Percentiles rank a stretch among this genome's conserved stretches.
These are phyloP conservation scores for Galleria mellonella DNA, from an alignment of 1,140 invertebrate genomes.

Conservation along the genomic window DNA sequence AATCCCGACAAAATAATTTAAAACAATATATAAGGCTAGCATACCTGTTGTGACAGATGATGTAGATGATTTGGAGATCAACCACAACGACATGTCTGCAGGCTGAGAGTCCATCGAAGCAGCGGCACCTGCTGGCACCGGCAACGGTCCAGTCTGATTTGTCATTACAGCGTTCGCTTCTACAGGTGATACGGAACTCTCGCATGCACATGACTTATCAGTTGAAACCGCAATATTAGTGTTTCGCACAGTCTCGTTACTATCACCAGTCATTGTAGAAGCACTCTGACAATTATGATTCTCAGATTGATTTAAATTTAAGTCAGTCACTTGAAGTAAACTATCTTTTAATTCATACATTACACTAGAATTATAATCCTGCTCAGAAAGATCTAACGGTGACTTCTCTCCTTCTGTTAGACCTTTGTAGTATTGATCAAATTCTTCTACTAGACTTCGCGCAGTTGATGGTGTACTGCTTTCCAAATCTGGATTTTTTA, in stretches of 20 bases:
- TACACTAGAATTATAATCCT: constrained; percentile 6
- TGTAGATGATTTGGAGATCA: constrained; percentile 16
- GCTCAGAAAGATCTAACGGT: background rate
- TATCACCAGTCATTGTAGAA: constrained; percentile 10
- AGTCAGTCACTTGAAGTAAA: constrained; percentile 8
- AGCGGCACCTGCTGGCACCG: constrained; percentile 30
- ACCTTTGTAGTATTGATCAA: constrained; percentile 55
- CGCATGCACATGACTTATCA: constrained; percentile 16
- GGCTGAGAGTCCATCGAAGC: constrained; percentile 4
- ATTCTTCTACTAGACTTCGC: constrained; percentile 56
- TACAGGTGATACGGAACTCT: background rate
- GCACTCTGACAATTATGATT: constrained; percentile 7
- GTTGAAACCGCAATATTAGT: background rate
- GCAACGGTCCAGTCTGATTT: constrained; percentile 26
- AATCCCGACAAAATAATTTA: too few species aligned
- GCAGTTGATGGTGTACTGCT: constrained; percentile 49
- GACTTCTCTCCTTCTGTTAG: constrained; percentile 30
- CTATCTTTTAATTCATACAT: constrained; percentile 16
- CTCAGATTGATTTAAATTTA: constrained; percentile 1
- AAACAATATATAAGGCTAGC: background rate
- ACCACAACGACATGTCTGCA: constrained; percentile 17
- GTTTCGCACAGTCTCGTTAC: constrained; percentile 5
- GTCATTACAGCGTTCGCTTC: background rate
- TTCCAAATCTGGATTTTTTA: constrained; percentile 43
- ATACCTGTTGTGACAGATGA: constrained; percentile 11